Evolutionary conservation across 2,888 invertebrate genomes (phyloP).

Genomic region (Linnaemya vulpina): DNA sequence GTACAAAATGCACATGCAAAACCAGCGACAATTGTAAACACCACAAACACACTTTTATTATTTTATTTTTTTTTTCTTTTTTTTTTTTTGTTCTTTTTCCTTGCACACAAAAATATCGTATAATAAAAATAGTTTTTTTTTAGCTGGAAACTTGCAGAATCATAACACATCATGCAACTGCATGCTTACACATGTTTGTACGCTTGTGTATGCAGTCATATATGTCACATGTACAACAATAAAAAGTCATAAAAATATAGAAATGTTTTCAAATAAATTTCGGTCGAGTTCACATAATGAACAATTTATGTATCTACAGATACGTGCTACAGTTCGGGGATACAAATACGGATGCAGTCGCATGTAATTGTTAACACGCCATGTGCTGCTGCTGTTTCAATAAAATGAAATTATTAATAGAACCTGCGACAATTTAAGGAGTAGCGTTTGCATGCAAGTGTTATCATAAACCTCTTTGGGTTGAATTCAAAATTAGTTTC

Average conservation of each 20-base stretch:
- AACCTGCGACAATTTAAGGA: background rate
- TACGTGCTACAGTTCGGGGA: background rate
- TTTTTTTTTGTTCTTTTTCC: background rate
- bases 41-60: slow-evolving; percentile 5
- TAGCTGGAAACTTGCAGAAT: background rate
- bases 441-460: background rate
- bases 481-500: background rate
- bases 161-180: background rate
- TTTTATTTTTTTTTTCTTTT: background rate
- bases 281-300: slow-evolving; percentile 28
- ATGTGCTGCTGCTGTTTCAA: background rate
- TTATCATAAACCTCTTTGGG: background rate
- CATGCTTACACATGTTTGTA: background rate
- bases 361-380: background rate
- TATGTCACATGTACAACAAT: slow-evolving; percentile 4
- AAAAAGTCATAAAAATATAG: slow-evolving; percentile 35
- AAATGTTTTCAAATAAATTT: slow-evolving; percentile 28
- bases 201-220: background rate
- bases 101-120: background rate
- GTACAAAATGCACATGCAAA: slow-evolving; percentile 6
- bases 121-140: slow-evolving; percentile 1
- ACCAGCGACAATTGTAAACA: slow-evolving; percentile 3
- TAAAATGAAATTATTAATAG: slow-evolving; percentile 1
- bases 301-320: slow-evolving; percentile 26
- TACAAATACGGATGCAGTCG: background rate